phyloP scores from a whole-genome alignment of 2,797 vertebrate genomes.

The Loris lydekkerianus region DNA sequence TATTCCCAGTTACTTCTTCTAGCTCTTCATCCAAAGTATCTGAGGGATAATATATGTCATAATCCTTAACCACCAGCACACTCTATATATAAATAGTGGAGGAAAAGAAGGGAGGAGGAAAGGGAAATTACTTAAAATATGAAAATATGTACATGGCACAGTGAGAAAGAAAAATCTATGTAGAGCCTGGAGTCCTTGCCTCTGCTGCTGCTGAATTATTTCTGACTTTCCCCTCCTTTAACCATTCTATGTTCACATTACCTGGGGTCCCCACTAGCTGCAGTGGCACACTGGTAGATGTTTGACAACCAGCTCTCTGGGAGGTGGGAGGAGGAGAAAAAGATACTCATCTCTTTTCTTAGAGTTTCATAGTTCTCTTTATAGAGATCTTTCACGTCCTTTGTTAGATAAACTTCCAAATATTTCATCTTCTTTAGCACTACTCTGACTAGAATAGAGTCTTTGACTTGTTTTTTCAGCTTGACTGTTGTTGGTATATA shows the following conservation, averaged over 20 bases:
- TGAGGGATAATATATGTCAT: neutral
- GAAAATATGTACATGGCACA: neutral
- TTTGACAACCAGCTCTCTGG: neutral
- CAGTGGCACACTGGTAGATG: neutral
- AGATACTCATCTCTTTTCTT: neutral
- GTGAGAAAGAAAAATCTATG: neutral
- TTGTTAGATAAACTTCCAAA: no score
- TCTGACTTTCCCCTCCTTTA: neutral
- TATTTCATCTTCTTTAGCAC: no score
- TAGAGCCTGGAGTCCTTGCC: neutral
- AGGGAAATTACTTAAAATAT: neutral
- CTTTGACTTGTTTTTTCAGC: no score
- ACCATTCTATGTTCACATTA: neutral
- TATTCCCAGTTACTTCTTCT: constrained; percentile 12
- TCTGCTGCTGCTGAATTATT: neutral
- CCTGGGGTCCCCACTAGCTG: neutral
- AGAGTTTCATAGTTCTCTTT: no score
- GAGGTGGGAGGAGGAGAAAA: neutral
- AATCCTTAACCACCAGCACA: neutral
- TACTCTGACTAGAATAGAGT: no score
- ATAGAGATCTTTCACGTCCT: no score
- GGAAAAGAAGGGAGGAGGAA: constrained; percentile 33
- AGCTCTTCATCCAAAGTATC: neutral
- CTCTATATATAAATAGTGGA: neutral
- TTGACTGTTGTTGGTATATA: no score